phyloP scores from a whole-genome alignment of 2,113 vertebrate genomes.

The Galemys pyrenaicus region DNA sequence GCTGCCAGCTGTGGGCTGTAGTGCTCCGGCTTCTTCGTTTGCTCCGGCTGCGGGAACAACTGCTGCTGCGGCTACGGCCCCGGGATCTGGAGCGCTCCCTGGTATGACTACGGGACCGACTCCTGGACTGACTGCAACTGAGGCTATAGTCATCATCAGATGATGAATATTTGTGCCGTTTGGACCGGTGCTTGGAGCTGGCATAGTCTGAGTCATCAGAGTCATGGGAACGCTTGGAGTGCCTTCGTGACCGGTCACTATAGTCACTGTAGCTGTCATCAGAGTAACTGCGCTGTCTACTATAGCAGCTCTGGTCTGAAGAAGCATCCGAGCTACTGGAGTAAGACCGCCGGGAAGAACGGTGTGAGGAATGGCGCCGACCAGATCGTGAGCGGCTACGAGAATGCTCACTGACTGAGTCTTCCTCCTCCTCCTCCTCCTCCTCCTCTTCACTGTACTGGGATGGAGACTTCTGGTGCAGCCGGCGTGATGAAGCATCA shows the following conservation, averaged over 20 bases:
- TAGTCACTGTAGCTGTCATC: conserved; percentile 96
- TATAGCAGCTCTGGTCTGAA: conserved; percentile 91
- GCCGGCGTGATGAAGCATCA: conserved; percentile 85
- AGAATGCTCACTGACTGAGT: conserved; percentile 91
- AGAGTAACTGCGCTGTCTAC: conserved; percentile 91
- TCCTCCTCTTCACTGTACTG: conserved; percentile 93
- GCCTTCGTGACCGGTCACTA: conserved; percentile 88
- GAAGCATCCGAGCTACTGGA: conserved; percentile 95
- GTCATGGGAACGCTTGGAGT: conserved; percentile 90
- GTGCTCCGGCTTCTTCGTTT: conserved; percentile 90
- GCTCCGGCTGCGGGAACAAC: conserved; percentile 91
- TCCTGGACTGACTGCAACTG: conserved; percentile 90
- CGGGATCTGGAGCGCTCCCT: conserved; percentile 83
- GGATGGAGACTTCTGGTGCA: conserved; percentile 89
- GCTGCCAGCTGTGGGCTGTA: conserved; percentile 87
- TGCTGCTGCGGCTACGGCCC: conserved; percentile 93
- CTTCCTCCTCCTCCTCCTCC: conserved; percentile 94
- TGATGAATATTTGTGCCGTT: conserved; percentile 91
- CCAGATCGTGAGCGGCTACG: conserved; percentile 91
- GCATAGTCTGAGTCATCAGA: conserved; percentile 94
- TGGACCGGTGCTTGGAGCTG: conserved; percentile 90
- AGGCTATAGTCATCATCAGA: conserved; percentile 89
- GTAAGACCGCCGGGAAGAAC: conserved; percentile 90
- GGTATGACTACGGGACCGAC: conserved; percentile 89
- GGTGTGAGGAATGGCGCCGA: conserved; percentile 86